Conservation (phyloP, 2,797 vertebrate genomes). For the Spea hammondii region DNA sequence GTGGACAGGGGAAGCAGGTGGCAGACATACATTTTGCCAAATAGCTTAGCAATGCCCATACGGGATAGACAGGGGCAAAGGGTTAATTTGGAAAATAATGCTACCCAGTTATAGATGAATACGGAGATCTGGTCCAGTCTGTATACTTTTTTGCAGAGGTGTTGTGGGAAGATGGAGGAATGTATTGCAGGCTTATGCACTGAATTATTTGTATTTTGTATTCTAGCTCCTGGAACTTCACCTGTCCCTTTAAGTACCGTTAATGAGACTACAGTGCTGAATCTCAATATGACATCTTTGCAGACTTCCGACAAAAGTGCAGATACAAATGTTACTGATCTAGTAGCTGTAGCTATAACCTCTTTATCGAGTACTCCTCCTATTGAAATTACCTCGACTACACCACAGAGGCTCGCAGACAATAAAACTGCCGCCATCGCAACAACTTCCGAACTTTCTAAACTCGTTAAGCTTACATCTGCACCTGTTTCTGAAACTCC, state of each 20-base stretch:
- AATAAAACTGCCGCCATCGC: conserved; percentile 2
- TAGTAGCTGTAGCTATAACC: neutral
- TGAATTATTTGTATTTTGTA: neutral
- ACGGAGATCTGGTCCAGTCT: too few species aligned
- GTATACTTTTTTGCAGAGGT: too few species aligned
- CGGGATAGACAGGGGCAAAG: too few species aligned
- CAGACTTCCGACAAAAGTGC: neutral
- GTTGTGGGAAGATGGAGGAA: too few species aligned
- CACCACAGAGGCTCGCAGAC: too few species aligned
- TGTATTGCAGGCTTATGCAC: too few species aligned
- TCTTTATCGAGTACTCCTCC: neutral
- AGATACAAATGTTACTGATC: neutral
- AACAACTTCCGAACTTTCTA: neutral
- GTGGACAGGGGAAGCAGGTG: too few species aligned
- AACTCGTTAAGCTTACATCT: conserved; percentile 45
- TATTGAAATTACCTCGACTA: neutral
- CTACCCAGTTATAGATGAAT: too few species aligned
- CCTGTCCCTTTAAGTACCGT: neutral
- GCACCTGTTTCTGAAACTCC: conserved; percentile 59
- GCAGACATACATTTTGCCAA: too few species aligned
- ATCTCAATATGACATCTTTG: neutral
- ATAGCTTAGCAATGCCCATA: too few species aligned
- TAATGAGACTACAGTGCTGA: too few species aligned
- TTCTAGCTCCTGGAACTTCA: neutral
- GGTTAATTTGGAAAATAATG: too few species aligned